These are phyloP conservation scores for Speoplatyrhinus poulsoni DNA, from an alignment of 2,113 vertebrate genomes.

Conservation along the genomic window DNA sequence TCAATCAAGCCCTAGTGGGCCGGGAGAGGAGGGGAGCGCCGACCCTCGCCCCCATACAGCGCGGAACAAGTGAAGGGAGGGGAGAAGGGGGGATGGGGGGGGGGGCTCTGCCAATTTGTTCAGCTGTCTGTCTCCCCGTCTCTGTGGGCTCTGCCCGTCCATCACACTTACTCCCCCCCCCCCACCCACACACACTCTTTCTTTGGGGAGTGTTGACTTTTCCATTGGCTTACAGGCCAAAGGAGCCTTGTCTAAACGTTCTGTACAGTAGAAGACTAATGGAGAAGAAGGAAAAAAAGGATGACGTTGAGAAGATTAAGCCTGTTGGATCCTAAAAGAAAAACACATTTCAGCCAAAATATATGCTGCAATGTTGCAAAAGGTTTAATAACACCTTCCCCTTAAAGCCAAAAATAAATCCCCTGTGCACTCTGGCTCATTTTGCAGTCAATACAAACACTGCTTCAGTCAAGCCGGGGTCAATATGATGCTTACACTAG, in stretches of 20 bases:
- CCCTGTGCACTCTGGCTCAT: conserved; percentile 39
- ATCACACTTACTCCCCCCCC: conserved; percentile 27
- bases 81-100: conserved; percentile 57
- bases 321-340: too few relatives aligned
- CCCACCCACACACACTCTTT: conserved; percentile 11
- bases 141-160: conserved; percentile 31
- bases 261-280: too few relatives aligned
- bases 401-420: conserved; percentile 21
- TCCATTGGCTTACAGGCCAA: conserved; percentile 32
- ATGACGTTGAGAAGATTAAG: too few relatives aligned
- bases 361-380: conserved; percentile 13
- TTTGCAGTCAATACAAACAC: conserved; percentile 38
- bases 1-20: conserved; percentile 72
- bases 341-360: background rate
- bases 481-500: conserved; percentile 58
- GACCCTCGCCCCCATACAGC: conserved; percentile 61
- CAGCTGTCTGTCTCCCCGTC: conserved; percentile 66
- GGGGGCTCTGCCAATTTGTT: conserved; percentile 70
- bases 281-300: too few relatives aligned
- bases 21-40: conserved; percentile 56
- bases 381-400: background rate
- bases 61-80: conserved; percentile 65
- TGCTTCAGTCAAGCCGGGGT: conserved; percentile 54
- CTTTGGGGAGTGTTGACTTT: conserved; percentile 41
- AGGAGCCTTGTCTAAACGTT: too few relatives aligned